phyloP scores from a whole-genome alignment of 1,140 invertebrate genomes.

The Lineus longissimus region DNA sequence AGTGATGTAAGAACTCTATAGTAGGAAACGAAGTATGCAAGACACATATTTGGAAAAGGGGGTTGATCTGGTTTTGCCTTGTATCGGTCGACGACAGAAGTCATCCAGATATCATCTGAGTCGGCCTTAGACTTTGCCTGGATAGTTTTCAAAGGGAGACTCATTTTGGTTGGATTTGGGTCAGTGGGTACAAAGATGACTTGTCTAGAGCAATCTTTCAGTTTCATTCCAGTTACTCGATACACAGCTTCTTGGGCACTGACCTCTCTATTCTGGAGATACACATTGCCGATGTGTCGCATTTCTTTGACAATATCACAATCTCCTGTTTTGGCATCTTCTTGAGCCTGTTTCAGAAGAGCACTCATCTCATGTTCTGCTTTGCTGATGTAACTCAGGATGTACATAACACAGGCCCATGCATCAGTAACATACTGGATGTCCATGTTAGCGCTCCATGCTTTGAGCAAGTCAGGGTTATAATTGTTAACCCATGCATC shows the following conservation, averaged over 20 bases:
- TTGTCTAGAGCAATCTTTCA: conserved; percentile 17
- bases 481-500: conserved; percentile 16
- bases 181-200: conserved; percentile 8
- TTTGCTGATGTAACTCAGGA: conserved; percentile 17
- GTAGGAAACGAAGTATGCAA: conserved; percentile 18
- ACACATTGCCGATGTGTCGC: conserved; percentile 14
- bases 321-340: conserved; percentile 16
- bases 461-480: conserved; percentile 6
- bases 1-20: conserved; percentile 13
- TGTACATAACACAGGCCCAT: conserved; percentile 19
- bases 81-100: conserved; percentile 10
- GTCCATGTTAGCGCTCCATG: conserved; percentile 21
- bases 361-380: conserved; percentile 14
- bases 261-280: conserved; percentile 19
- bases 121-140: not conserved
- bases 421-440: conserved; percentile 20
- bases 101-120: conserved; percentile 18
- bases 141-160: conserved; percentile 6
- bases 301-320: conserved; percentile 6
- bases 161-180: not conserved
- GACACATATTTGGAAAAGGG: conserved; percentile 18
- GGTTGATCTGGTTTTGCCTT: conserved; percentile 9
- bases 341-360: conserved; percentile 8
- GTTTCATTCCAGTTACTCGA: conserved; percentile 10
- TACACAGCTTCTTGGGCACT: conserved; percentile 19